Percentiles rank a stretch among this genome's conserved stretches.
These are phyloP conservation scores for Caenorhabditis auriculariae DNA, from an alignment of 2,888 invertebrate genomes.

Conservation along the genomic window DNA sequence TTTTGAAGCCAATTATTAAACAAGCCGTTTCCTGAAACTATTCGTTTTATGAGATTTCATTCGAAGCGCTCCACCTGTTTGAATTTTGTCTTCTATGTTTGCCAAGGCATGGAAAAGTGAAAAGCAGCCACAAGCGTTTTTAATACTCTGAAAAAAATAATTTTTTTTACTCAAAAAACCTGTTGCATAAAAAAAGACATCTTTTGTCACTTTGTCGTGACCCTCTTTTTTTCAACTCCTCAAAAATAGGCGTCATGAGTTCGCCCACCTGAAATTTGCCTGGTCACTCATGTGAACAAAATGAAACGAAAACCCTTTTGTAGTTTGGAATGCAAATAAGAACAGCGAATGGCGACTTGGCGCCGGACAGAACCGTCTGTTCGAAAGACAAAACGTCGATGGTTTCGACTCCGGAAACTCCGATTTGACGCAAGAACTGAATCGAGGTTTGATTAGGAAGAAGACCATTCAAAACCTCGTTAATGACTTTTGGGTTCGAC, in stretches of 20 bases:
- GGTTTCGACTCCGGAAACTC: constrained; percentile 69
- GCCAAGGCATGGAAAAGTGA: constrained; percentile 90
- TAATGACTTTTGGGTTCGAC: constrained; percentile 68
- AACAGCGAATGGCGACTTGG: constrained; percentile 82
- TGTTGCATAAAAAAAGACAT: constrained; percentile 59
- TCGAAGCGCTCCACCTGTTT: constrained; percentile 36
- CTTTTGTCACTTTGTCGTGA: constrained; percentile 26
- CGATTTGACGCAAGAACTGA: constrained; percentile 56
- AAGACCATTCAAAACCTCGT: too few relatives aligned
- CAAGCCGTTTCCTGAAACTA: constrained; percentile 41
- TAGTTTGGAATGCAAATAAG: constrained; percentile 71
- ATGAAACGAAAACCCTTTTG: constrained; percentile 36
- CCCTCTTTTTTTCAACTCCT: constrained; percentile 16
- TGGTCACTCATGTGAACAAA: background rate
- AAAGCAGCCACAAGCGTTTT: constrained; percentile 86
- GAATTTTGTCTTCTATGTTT: constrained; percentile 68
- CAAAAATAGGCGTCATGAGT: constrained; percentile 46
- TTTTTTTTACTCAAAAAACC: background rate
- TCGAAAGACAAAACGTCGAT: constrained; percentile 93
- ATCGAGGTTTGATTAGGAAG: too few relatives aligned
- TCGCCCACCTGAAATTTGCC: constrained; percentile 35
- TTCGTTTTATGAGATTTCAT: background rate
- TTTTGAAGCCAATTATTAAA: constrained; percentile 49
- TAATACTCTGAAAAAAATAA: constrained; percentile 20
- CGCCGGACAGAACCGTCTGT: constrained; percentile 79